phyloP scores from a whole-genome alignment of 1,140 invertebrate genomes.

The Paramacrobiotus metropolitanus region DNA sequence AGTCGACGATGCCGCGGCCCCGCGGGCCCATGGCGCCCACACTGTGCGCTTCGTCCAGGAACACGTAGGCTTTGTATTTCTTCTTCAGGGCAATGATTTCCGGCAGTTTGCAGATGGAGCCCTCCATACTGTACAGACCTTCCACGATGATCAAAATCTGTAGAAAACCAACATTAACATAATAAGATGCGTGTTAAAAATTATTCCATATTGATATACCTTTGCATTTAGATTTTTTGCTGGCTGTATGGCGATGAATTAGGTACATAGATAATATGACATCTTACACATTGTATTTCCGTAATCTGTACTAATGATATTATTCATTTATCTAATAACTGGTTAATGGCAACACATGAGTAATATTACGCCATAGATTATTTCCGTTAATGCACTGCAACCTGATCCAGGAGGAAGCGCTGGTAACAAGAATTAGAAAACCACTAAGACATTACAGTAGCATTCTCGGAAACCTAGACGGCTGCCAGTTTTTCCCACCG shows the following conservation, averaged over 20 bases:
- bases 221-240: not conserved
- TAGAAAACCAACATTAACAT: slow-evolving; percentile 4
- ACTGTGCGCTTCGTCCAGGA: slow-evolving; percentile 30
- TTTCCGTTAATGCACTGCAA: too few relatives aligned
- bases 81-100: slow-evolving; percentile 26
- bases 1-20: slow-evolving; percentile 27
- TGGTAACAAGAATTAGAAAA: too few relatives aligned
- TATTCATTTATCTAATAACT: not conserved
- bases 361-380: too few relatives aligned
- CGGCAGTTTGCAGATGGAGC: slow-evolving; percentile 25
- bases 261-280: not conserved
- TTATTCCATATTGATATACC: not conserved
- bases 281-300: not conserved
- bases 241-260: too few relatives aligned
- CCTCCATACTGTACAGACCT: slow-evolving; percentile 28
- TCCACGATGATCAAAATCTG: slow-evolving; percentile 20
- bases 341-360: not conserved
- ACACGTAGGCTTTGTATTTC: slow-evolving; percentile 29
- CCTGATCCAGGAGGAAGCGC: too few relatives aligned
- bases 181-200: not conserved
- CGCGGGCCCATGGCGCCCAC: slow-evolving; percentile 27
- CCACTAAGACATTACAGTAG: too few relatives aligned
- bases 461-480: too few relatives aligned
- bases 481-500: too few relatives aligned
- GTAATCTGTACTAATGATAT: not conserved